Percentiles rank a stretch among this genome's conserved stretches.
Conservation (phyloP, 2,113 vertebrate genomes). For the Oplegnathus fasciatus region DNA sequence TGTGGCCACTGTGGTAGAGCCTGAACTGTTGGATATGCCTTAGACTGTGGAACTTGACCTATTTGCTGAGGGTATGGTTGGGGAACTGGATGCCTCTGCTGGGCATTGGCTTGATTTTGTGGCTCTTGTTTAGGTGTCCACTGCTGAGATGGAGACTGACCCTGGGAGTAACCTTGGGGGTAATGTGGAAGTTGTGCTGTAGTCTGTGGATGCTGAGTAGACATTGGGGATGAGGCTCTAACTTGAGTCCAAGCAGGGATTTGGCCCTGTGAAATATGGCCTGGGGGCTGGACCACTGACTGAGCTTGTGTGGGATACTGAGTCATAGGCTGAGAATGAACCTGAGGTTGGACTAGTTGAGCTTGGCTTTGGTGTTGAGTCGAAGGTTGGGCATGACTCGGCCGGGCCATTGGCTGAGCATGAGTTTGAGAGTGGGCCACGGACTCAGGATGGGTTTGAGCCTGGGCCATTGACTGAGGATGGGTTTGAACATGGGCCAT, state of each 20-base stretch:
- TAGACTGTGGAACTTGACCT: constrained; percentile 44
- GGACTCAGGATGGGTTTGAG: constrained; percentile 40
- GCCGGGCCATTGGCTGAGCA: constrained; percentile 7
- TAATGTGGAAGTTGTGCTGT: constrained; percentile 48
- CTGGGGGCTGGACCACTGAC: constrained; percentile 29
- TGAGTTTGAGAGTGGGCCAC: constrained; percentile 24
- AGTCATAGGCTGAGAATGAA: constrained; percentile 43
- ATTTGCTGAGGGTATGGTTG: constrained; percentile 49
- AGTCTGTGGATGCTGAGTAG: constrained; percentile 49
- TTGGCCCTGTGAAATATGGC: constrained; percentile 50
- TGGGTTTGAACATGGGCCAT: constrained; percentile 13
- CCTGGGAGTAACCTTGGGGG: constrained; percentile 41
- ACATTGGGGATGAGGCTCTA: constrained; percentile 55
- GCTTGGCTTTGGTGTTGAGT: constrained; percentile 24
- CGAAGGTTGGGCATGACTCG: constrained; percentile 6
- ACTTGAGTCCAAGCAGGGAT: constrained; percentile 67
- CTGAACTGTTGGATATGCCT: constrained; percentile 49
- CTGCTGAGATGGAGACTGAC: constrained; percentile 55
- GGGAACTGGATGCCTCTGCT: constrained; percentile 54
- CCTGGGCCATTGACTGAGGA: constrained; percentile 19
- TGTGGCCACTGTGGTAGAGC: constrained; percentile 55
- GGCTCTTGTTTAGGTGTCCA: constrained; percentile 59
- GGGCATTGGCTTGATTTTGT: constrained; percentile 49
- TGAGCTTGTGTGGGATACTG: constrained; percentile 44
- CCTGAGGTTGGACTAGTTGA: constrained; percentile 41